Evolutionary conservation across 1,140 invertebrate genomes (phyloP), one percentile per base, ranked within the genome.

Genomic region (Dendroctonus ponderosae): DNA sequence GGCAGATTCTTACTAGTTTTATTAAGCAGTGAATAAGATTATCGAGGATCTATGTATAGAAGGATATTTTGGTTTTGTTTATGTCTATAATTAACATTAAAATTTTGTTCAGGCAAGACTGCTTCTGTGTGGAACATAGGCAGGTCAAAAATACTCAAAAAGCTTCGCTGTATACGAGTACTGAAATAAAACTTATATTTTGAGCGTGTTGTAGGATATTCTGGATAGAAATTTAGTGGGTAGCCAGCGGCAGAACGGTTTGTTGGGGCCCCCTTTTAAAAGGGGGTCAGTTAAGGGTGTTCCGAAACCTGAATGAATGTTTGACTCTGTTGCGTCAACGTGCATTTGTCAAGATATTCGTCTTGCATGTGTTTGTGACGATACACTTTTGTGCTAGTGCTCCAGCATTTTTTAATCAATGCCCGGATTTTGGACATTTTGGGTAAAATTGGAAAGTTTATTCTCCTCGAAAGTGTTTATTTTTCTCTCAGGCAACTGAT

Each of bases 161-260:
- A 78, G 75, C 77, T 71, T 74, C 76, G 76, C 43, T 68, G 66
- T 76, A 76, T 73, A 76, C 70, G 68, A 74, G 77, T 78, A 78
- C 77, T 78, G 77, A 78, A 78, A 78, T 78, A 78, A 78, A 78
- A 78, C 76, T 77, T 78, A 72, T 78, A 78, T 78, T 78, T 78
- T 77, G 75, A 78, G 77, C 77, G 71, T 74, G 66, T 67, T 69
- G 73, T 66, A 64, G 70, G 74, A 74, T 76, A 74, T 74, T 75
- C 73, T 74, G 71, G 72, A 74, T 76, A 72, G 73, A 74, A 73
- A 73, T 71, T 76, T 77, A 76, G 77, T 78, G 77, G 75, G 70
- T 68, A 74, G 73, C 75, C 59, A 75, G 76, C 68, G 64, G 75
- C 67, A 68, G 57, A 59, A 61, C 67, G 57, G 60, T 67, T 61